These are phyloP conservation scores for Sinocyclocheilus grahami DNA, from an alignment of 2,113 vertebrate genomes.

Conservation along the genomic window DNA sequence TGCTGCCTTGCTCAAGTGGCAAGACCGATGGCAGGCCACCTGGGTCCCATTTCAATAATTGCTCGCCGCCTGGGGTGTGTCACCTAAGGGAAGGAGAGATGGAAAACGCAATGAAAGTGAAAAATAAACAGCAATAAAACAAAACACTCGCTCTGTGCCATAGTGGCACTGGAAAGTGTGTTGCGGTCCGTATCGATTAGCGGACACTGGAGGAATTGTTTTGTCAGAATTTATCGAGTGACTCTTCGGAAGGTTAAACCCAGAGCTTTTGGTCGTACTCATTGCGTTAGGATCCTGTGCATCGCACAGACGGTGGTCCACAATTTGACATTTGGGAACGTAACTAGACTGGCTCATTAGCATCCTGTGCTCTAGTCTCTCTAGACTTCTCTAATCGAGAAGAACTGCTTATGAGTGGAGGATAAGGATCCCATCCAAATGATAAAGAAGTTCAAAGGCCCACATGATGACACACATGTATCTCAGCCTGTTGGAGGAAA, in stretches of 20 bases:
- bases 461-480: slow-evolving; percentile 33
- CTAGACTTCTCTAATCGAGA: slow-evolving; percentile 25
- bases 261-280: slow-evolving; percentile 76
- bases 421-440: slow-evolving; percentile 49
- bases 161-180: slow-evolving; percentile 72
- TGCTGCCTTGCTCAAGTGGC: slow-evolving; percentile 83
- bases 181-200: slow-evolving; percentile 68
- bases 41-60: slow-evolving; percentile 92
- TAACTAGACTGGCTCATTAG: not conserved
- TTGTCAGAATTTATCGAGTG: slow-evolving; percentile 88
- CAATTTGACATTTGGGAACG: no score
- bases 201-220: slow-evolving; percentile 74
- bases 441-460: slow-evolving; percentile 54
- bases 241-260: slow-evolving; percentile 89
- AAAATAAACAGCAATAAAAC: slow-evolving; percentile 36
- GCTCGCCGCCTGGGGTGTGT: slow-evolving; percentile 86
- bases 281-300: slow-evolving; percentile 61
- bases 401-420: slow-evolving; percentile 32
- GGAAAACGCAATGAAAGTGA: slow-evolving; percentile 49
- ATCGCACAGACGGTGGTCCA: no score
- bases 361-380: not conserved
- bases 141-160: slow-evolving; percentile 12
- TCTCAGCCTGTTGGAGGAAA: slow-evolving; percentile 54
- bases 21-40: slow-evolving; percentile 89
- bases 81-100: slow-evolving; percentile 79